Base-by-base conservation (phyloP, 92 coral and sea anemone genomes). In the Zoanthus gigantus region DNA sequence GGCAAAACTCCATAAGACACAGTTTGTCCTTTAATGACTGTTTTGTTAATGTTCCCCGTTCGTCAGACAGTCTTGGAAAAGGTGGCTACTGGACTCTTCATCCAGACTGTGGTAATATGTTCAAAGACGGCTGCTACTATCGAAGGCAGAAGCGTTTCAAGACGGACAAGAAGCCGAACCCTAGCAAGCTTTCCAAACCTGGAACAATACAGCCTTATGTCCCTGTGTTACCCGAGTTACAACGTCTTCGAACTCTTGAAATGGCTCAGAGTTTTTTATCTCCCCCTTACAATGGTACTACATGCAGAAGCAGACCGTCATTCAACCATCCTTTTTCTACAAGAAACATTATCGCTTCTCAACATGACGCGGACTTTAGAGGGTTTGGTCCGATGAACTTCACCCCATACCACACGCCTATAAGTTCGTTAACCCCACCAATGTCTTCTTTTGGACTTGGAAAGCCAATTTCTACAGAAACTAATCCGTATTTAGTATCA, bases 1-100 rank as follows among this genome's bases (percentile, higher is more conserved):
- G 99, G 99, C 99, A 97, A 94, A 97, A 97, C 91, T 97, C 99
- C 72, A 97, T 97, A 71, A 94, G 99, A 37, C 99, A 97, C 86
- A 97, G 99, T 86, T 91, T 97, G 54, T 95, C 98, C 47, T 97
- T 97, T 93, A 97, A 97, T 93, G 99, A 97, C 89, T 97, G 99
- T 94, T 97, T 97, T 93, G 98, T 97, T 72, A 97, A 97, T 85
- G 99, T 97, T 13, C 99, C 99, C 80, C 99, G 99, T 18, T 97
- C 99, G 58, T 98, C 99, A 7, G 99, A 97, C 85, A 91, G 99
- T 32, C 99, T 98, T 7, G 99, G 99, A 18, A 97, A 97, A 57
- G 99, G 99, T 7, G 94, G 98, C 83, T 97, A 97, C 84, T 97
- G 99, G 99, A 95, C 99, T 3, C 96, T 97, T 15, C 99, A 97